Conservation (phyloP, 35 echinoderm and acorn worm species). For the Lytechinus variegatus region DNA sequence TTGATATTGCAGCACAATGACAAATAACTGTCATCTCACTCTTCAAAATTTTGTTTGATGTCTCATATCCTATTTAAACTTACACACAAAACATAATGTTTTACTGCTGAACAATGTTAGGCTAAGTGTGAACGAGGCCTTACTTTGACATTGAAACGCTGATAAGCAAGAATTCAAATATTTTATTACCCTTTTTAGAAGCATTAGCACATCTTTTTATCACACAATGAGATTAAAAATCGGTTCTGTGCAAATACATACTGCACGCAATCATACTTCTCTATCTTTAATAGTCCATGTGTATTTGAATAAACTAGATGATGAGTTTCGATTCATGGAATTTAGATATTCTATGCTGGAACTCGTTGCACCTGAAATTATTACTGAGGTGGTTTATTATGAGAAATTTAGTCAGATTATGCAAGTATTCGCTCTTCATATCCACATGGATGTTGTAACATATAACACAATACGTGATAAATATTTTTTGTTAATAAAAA, state of each 20-base stretch:
- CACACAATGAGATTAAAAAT: not conserved
- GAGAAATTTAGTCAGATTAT: not conserved
- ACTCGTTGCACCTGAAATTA: not conserved
- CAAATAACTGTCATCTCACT: too few relatives aligned
- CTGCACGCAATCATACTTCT: constrained; percentile 2
- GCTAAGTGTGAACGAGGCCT: too few relatives aligned
- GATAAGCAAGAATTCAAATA: not conserved
- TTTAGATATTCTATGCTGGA: not conserved
- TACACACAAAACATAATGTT: too few relatives aligned
- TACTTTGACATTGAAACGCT: not conserved
- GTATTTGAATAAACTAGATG: not conserved
- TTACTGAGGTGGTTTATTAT: not conserved
- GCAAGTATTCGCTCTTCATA: not conserved
- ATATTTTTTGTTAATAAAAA: not conserved
- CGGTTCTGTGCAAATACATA: not conserved
- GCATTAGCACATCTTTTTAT: not conserved
- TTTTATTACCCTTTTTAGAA: not conserved
- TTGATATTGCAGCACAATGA: too few relatives aligned
- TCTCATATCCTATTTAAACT: too few relatives aligned
- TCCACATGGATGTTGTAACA: not conserved
- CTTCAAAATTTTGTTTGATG: too few relatives aligned
- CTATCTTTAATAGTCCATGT: not conserved
- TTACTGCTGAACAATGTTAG: too few relatives aligned
- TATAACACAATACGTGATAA: not conserved
- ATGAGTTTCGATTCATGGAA: constrained; percentile 12